Conservation (phyloP, 2,888 invertebrate species). For the Zaprionus obscuricornis region DNA sequence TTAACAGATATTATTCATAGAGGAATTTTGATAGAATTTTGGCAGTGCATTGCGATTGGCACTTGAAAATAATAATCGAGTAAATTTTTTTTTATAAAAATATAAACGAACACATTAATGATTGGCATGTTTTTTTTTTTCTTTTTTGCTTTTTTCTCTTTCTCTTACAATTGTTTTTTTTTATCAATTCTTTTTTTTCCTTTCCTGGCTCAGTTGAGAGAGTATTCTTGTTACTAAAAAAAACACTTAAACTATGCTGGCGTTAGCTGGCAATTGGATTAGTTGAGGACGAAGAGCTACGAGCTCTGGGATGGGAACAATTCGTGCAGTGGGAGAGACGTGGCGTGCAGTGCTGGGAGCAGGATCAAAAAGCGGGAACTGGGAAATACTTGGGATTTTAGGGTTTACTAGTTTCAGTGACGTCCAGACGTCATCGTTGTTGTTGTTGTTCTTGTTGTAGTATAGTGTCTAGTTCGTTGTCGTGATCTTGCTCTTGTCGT, state of each 20-base stretch:
- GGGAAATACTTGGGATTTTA: slow-evolving; percentile 33
- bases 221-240: slow-evolving; percentile 59
- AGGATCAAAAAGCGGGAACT: slow-evolving; percentile 33
- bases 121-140: slow-evolving; percentile 29
- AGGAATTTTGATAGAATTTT: slow-evolving; percentile 52
- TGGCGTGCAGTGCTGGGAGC: slow-evolving; percentile 51
- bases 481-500: slow-evolving; percentile 31
- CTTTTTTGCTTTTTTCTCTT: no score
- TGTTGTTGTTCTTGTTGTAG: slow-evolving; percentile 15
- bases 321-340: slow-evolving; percentile 48
- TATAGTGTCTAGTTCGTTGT: slow-evolving; percentile 60
- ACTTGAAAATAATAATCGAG: neutral
- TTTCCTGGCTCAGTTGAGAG: slow-evolving; percentile 44
- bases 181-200: slow-evolving; percentile 34
- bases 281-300: no score
- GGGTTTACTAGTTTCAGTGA: slow-evolving; percentile 34
- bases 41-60: slow-evolving; percentile 58
- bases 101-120: slow-evolving; percentile 43
- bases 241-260: slow-evolving; percentile 56
- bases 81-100: slow-evolving; percentile 10
- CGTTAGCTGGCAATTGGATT: slow-evolving; percentile 52
- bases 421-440: slow-evolving; percentile 36
- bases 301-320: slow-evolving; percentile 20
- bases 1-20: slow-evolving; percentile 10
- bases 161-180: no score